Evolutionary conservation across 2,113 vertebrate species (phyloP).

Genomic region (Danio rerio): DNA sequence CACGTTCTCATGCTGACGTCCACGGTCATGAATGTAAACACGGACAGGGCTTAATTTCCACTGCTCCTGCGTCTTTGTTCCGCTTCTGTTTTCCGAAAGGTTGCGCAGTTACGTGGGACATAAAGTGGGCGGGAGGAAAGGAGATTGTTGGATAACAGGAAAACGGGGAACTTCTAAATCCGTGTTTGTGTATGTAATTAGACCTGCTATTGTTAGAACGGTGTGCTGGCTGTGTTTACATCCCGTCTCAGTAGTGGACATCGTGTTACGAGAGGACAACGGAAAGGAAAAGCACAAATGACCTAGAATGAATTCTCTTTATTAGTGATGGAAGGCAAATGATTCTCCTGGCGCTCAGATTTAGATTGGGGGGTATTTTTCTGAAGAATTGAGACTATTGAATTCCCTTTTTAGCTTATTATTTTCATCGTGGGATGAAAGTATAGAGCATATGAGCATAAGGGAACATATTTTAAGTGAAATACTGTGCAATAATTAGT

Average conservation of each 20-base stretch:
- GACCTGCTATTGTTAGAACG: slow-evolving; percentile 51
- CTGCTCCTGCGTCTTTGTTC: slow-evolving; percentile 64
- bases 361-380: not conserved
- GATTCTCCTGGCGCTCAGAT: not conserved
- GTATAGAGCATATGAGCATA: too few relatives aligned
- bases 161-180: slow-evolving; percentile 67
- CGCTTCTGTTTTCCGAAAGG: slow-evolving; percentile 42
- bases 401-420: too few relatives aligned
- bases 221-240: slow-evolving; percentile 34
- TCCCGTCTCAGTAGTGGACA: not conserved
- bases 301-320: not conserved
- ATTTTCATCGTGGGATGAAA: too few relatives aligned
- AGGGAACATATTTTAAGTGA: too few relatives aligned
- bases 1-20: slow-evolving; percentile 68
- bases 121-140: slow-evolving; percentile 6
- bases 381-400: too few relatives aligned
- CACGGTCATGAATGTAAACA: slow-evolving; percentile 73
- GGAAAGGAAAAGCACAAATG: not conserved
- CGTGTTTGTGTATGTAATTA: slow-evolving; percentile 58
- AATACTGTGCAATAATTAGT: too few relatives aligned
- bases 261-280: not conserved
- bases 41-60: slow-evolving; percentile 64
- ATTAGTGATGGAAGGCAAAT: not conserved
- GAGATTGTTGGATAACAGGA: slow-evolving; percentile 30
- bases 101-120: slow-evolving; percentile 14